Base-by-base conservation (phyloP, 2,888 invertebrate species). In the Leptopilina drosophilae region DNA sequence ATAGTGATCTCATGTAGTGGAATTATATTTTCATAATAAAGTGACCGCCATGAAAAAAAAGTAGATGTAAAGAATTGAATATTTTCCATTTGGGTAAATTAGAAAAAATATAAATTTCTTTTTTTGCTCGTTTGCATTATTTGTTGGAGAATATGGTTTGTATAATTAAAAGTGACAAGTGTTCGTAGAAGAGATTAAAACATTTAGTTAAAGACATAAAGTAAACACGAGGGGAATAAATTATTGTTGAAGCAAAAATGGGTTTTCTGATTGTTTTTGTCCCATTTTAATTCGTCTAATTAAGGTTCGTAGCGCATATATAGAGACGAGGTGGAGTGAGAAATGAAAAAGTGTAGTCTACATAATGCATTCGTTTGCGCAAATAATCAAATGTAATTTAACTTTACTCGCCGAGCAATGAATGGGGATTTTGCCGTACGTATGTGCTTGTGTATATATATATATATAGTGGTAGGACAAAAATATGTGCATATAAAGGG, bases 401-500 rank as follows among this genome's bases (percentile, higher is more conserved):
- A 15, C 33, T 14, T 33, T 33, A 33, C 53, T 53, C 59, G 59
- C 9, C n/a, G 9, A n/a, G 56, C 73, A 40, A 73, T 59, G 56
- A 73, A 73, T 73, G 73, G 33, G 53, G 20, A 20, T 73, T 49
- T 56, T 53, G 73, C 53, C n/a, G 40, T 49, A 49, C 33, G 33
- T 33, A 40, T 73, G 33, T 73, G 33, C 4, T 33, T 33, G 33
- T 33, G 33, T 20, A 20, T 20, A 20, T 20, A 20, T 20, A 20
- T 20, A 20, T 20, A 20, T 20, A 20, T 20, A 20, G 2, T 42
- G 56, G n/a, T 15, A 33, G 9, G 59, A 33, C 59, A 42, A 42
- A 59, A 66, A 69, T 81, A 81, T 81, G 79, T 78, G 78, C 83
- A 80, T 79, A 80, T 80, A 81, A 82, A 81, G 75, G 81, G 75